These are phyloP conservation scores for Acromyrmex echinatior DNA, from an alignment of 1,140 invertebrate species.

Conservation along the genomic window DNA sequence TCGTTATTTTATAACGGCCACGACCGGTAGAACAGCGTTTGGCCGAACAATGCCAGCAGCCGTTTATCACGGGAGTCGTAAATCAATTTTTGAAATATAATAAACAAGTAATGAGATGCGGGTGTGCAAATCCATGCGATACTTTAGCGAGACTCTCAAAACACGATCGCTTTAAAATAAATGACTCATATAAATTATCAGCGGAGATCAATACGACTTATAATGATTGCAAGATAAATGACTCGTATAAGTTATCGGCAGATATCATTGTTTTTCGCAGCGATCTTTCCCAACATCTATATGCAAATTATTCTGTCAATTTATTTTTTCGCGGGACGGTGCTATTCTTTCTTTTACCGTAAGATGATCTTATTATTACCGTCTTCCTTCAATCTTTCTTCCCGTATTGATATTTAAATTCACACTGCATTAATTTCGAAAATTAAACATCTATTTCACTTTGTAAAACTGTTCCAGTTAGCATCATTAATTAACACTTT, in stretches of 20 bases:
- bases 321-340: neutral
- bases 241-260: conserved; percentile 27
- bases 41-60: conserved; percentile 44
- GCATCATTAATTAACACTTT: neutral
- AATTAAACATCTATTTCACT: neutral
- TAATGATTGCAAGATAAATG: conserved; percentile 32
- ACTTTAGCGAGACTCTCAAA: conserved; percentile 10
- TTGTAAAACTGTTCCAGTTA: too few species aligned
- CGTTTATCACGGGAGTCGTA: conserved; percentile 52
- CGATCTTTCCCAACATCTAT: conserved; percentile 11
- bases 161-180: conserved; percentile 29
- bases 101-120: conserved; percentile 51
- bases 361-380: neutral
- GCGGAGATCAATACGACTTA: conserved; percentile 28
- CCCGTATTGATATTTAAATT: neutral
- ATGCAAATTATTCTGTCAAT: conserved; percentile 21
- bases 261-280: conserved; percentile 24
- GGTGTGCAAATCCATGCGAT: conserved; percentile 41
- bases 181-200: conserved; percentile 44
- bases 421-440: neutral
- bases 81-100: conserved; percentile 47
- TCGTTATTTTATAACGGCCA: conserved; percentile 53
- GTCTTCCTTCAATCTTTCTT: neutral
- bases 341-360: neutral
- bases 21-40: conserved; percentile 32